Conservation (phyloP, 2,888 invertebrate genomes). For the Petrolisthes manimaculis region DNA sequence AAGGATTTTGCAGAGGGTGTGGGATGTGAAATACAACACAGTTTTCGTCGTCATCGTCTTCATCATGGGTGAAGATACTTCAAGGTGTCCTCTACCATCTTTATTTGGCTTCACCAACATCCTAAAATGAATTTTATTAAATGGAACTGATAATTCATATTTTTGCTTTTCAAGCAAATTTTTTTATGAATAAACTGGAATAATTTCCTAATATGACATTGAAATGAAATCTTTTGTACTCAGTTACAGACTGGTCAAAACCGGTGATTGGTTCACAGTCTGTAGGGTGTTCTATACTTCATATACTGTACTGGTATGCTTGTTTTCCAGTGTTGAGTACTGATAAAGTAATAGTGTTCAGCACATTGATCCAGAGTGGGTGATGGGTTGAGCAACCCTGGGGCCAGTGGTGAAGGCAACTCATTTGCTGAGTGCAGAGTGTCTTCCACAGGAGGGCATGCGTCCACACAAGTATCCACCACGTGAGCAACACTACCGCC, state of each 20-base stretch:
- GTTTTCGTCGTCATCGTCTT: no score
- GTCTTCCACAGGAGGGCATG: constrained; percentile 51
- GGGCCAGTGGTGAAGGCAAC: not conserved
- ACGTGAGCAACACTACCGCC: constrained; percentile 43
- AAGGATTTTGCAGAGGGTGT: no score
- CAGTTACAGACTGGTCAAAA: constrained; percentile 2
- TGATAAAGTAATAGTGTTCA: not conserved
- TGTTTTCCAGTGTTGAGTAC: constrained; percentile 5
- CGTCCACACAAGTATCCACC: constrained; percentile 38
- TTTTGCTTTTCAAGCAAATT: no score
- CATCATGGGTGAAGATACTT: no score
- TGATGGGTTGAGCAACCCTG: not conserved
- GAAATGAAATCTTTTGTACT: not conserved
- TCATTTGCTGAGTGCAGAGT: constrained; percentile 37
- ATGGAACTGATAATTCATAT: no score
- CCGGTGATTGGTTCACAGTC: not conserved
- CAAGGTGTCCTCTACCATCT: no score
- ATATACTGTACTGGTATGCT: constrained; percentile 8
- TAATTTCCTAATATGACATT: no score
- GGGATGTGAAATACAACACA: no score
- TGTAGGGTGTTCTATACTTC: not conserved
- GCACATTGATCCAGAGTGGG: not conserved
- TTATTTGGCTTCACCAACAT: no score
- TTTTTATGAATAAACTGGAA: no score
- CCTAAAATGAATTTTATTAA: no score